These are phyloP conservation scores for Brachionus rubens DNA, from an alignment of 1,140 invertebrate species.

Conservation along the genomic window DNA sequence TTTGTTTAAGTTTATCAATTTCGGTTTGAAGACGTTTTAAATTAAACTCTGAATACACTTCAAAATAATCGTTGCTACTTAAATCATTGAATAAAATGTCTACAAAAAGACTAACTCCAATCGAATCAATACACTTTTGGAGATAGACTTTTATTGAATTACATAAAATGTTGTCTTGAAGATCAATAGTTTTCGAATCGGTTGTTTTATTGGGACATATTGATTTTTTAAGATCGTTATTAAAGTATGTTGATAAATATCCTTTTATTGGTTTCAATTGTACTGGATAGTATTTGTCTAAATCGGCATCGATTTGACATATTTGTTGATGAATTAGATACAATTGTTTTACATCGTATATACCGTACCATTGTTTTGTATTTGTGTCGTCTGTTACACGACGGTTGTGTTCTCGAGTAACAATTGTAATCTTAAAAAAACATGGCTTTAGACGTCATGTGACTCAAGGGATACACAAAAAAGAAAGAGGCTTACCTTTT, in stretches of 20 bases:
- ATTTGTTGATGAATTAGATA: conserved; percentile 39
- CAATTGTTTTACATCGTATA: conserved; percentile 20
- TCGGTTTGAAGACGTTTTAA: conserved; percentile 25
- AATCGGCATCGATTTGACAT: neutral
- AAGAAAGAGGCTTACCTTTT: too few relatives aligned
- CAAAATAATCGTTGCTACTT: conserved; percentile 32
- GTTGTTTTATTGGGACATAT: neutral
- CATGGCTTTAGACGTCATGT: too few relatives aligned
- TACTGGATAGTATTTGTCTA: conserved; percentile 21
- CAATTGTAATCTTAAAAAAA: conserved; percentile 34
- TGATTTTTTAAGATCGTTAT: neutral
- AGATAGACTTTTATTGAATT: conserved; percentile 18
- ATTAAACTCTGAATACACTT: conserved; percentile 41
- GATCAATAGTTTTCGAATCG: neutral
- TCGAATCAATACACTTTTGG: neutral
- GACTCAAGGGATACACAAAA: too few relatives aligned
- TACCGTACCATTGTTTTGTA: conserved; percentile 41
- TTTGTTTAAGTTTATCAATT: conserved; percentile 4
- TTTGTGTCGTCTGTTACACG: neutral
- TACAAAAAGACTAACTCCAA: conserved; percentile 26
- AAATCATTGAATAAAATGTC: conserved; percentile 43
- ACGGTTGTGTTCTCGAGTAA: conserved; percentile 22
- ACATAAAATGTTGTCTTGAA: conserved; percentile 42
- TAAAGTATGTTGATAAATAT: conserved; percentile 32
- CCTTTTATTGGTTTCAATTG: conserved; percentile 40